Evolutionary conservation across 1,140 invertebrate genomes (phyloP).

Genomic region (Cydia strobilella): DNA sequence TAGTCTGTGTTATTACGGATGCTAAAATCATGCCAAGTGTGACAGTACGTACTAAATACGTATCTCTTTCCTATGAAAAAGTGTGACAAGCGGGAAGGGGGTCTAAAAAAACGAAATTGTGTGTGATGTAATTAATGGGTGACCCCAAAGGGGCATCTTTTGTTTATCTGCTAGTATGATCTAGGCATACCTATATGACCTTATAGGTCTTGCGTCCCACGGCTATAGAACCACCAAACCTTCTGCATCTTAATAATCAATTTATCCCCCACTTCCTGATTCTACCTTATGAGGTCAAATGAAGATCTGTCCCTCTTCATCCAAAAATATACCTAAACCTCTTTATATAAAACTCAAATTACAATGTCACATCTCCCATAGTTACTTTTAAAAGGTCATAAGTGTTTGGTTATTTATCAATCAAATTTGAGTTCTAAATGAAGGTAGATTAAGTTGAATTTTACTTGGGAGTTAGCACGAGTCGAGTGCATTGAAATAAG

Average conservation of each 20-base stretch:
- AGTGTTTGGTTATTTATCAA: not conserved
- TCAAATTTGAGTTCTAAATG: not conserved
- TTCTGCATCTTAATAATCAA: constrained; percentile 56
- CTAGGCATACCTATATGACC: not conserved
- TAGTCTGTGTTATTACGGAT: too few relatives aligned
- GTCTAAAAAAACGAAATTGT: too few relatives aligned
- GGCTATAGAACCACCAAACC: not conserved
- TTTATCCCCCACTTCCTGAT: constrained; percentile 59
- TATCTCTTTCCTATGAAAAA: too few relatives aligned
- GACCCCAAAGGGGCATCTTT: too few relatives aligned
- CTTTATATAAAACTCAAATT: constrained; percentile 36
- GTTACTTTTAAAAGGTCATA: constrained; percentile 33
- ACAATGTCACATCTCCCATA: constrained; percentile 18
- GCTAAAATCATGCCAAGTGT: too few relatives aligned
- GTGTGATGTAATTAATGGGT: too few relatives aligned
- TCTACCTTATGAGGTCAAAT: constrained; percentile 61
- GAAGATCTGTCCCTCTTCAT: not conserved
- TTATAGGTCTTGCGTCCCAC: not conserved
- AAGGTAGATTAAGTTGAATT: constrained; percentile 35
- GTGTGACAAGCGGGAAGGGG: too few relatives aligned
- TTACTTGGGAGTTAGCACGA: constrained; percentile 31
- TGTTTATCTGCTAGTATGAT: too few relatives aligned
- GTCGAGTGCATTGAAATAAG: constrained; percentile 61
- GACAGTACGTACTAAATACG: too few relatives aligned
- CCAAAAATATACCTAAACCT: constrained; percentile 36